Evolutionary conservation across 2,797 vertebrate genomes (phyloP), one percentile per base, ranked within the genome.

Genomic region (Schizopygopsis malacanthus): DNA sequence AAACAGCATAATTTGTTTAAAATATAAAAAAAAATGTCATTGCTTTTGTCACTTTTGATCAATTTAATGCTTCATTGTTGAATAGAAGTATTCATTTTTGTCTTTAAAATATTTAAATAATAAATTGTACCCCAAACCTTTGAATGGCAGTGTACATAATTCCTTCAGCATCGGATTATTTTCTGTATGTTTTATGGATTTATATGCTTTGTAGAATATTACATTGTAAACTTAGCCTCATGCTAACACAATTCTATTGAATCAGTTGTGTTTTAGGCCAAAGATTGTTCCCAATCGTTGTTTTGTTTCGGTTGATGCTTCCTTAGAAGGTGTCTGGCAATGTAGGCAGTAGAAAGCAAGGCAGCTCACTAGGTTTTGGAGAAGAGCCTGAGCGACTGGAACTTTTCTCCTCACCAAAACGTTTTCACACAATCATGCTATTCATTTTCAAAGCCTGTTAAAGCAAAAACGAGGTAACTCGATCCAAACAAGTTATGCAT

Each of bases 341-440:
- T 15, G 28, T 54, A 39, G 75, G 33, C 52, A 56, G 54, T 56
- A 59, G 52, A 77, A 77, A 77, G 12, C 75, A 39, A 54, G 47
- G n/a, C 50, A 56, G 50, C 67, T 70, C 25, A 59, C 65, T 72
- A 28, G 52, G 47, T 61, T 75, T 75, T 83, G 81, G 54, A 83
- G 15, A 13, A 33, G 41, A 75, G 52, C 25, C 20, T 16, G 41
- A 73, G 25, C 2, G 80, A 71, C 80, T 83, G 71, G 39, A 73
- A 75, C 54, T 47, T 75, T 65, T 65, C 59, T 79, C 9, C 54
- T 65, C 28, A 81, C 65, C 39, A 50, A 45, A 79, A 70, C 45
- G n/a, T 89, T 91, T 92, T 91, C 81, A 86, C 90, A 79, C 88
- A 87, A 88, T 84, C 69, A 20, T 83, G 85, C 85, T 65, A 65